Base-by-base conservation (phyloP, 2,797 vertebrate genomes). In the Fratercula arctica region DNA sequence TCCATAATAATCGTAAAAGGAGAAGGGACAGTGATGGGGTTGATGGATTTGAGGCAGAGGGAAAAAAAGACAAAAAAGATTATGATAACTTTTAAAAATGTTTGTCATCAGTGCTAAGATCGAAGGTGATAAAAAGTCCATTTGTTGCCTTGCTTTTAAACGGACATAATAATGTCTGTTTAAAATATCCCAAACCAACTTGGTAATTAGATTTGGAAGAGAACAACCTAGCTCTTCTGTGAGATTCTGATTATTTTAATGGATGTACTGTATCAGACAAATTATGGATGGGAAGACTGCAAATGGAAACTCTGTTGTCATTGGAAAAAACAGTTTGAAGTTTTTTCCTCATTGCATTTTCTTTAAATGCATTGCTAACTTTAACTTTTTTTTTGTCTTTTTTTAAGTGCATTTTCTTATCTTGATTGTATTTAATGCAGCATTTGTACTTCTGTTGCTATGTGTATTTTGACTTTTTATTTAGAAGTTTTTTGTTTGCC, bases 51-150 rank as follows among this genome's bases (percentile, higher is more conserved):
- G 99, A 99, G 98, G 99, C 99, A 11, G 99, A 99, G 89, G 99
- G 99, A 20, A 99, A 99, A 94, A 99, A 99, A 94, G 99, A 99
- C 97, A 99, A 99, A 98, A 99, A 99, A 79, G 99, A 99, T 98
- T 99, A 99, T 35, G 99, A 99, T 80, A 99, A 98, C 97, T 99
- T 99, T 95, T 99, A 98, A 97, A 97, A 96, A 80, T 78, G 35
- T 80, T 82, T 93, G 85, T 95, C 45, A 78, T 87, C 75, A 95
- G 64, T 97, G 91, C 90, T 97, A 93, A 83, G 72, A 90, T 39
- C 24, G 3, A 90, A 86, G 85, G 82, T 96, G 57, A 96, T 97
- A 64, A 93, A 87, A 93, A 96, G 85, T 97, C 97, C 91, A 93
- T 97, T 98, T 97, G 95, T 97, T 97, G 96, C 96, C 96, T 97